Percentiles rank a stretch among this genome's conserved stretches.
These are phyloP conservation scores for Pristionchus arcanus DNA, from an alignment of 2,888 invertebrate genomes.

Conservation along the genomic window DNA sequence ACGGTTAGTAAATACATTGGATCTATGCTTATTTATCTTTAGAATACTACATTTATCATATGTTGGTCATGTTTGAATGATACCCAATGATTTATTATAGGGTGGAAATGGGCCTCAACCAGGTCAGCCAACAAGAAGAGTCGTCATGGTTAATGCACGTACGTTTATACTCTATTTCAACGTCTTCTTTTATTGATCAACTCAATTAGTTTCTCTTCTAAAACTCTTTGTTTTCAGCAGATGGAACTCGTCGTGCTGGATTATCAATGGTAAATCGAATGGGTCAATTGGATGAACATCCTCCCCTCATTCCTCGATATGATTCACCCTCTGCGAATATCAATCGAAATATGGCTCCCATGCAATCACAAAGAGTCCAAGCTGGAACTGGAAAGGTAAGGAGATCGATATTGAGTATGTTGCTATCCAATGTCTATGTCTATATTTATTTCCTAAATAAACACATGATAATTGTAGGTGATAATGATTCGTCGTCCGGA, in stretches of 20 bases:
- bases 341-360: conserved; percentile 11
- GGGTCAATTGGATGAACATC: conserved; percentile 13
- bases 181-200: neutral
- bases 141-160: conserved; percentile 53
- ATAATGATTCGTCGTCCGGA: conserved; percentile 60
- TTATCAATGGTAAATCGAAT: neutral
- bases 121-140: conserved; percentile 32
- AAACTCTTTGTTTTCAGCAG: neutral
- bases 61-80: neutral
- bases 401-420: neutral
- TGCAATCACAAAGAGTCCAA: conserved; percentile 47
- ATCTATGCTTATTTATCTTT: neutral
- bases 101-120: neutral
- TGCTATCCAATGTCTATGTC: neutral
- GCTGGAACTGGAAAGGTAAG: conserved; percentile 53
- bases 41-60: neutral
- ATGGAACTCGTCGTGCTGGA: conserved; percentile 1
- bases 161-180: neutral
- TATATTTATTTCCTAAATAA: neutral
- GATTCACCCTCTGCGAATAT: conserved; percentile 4
- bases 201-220: neutral
- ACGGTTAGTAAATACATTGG: neutral
- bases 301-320: conserved; percentile 46
- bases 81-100: neutral
- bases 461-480: conserved; percentile 18